Evolutionary conservation across 2,113 vertebrate genomes (phyloP).

Genomic region (Ivindomyrus marchei): DNA sequence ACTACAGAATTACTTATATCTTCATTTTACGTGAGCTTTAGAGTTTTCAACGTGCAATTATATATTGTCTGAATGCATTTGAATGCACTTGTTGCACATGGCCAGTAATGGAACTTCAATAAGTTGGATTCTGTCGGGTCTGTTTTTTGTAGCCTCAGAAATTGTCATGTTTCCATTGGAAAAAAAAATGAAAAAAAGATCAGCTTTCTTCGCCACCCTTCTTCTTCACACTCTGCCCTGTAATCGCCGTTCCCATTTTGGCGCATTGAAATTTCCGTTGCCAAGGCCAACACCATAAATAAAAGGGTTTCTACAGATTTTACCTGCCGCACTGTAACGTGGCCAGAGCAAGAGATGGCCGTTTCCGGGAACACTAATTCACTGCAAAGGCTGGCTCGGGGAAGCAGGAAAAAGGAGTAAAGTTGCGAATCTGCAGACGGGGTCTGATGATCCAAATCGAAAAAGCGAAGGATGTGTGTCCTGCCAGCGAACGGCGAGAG

Average conservation of each 20-base stretch:
- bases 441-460: conserved; percentile 71
- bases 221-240: conserved; percentile 55
- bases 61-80: not conserved
- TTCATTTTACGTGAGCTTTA: not conserved
- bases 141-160: conserved; percentile 78
- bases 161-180: conserved; percentile 75
- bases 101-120: not conserved
- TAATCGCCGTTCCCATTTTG: conserved; percentile 97
- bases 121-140: conserved; percentile 47
- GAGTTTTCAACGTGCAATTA: not conserved
- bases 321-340: conserved; percentile 78
- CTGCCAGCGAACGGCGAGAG: conserved; percentile 70
- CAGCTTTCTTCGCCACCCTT: not conserved
- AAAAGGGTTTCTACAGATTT: conserved; percentile 83
- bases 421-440: conserved; percentile 72
- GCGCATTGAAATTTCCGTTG: conserved; percentile 90
- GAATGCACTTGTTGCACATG: not conserved
- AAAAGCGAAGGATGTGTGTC: conserved; percentile 79
- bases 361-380: conserved; percentile 89
- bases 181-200: conserved; percentile 56
- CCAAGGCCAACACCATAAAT: conserved; percentile 96
- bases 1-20: not conserved
- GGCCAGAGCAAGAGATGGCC: conserved; percentile 70
- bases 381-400: conserved; percentile 66
- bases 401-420: conserved; percentile 77